Base-by-base conservation (phyloP, 1,140 invertebrate genomes). In the Drosophila takahashii region DNA sequence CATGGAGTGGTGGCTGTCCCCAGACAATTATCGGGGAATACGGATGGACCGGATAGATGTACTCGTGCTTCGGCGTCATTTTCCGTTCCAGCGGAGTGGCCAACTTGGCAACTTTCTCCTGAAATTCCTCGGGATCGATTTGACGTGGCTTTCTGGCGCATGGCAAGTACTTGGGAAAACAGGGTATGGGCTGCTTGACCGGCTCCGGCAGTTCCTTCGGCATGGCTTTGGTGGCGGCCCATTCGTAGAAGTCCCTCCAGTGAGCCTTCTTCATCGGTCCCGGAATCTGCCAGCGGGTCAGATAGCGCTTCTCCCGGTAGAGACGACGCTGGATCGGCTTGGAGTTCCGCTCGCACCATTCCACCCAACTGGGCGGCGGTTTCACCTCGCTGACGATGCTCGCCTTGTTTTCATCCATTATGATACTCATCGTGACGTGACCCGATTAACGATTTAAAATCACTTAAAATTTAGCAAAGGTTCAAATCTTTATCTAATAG, bases 181-280 rank as follows among this genome's bases (percentile, higher is more conserved):
- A 90, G 5, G 85, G 85, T 34, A 79, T 22, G 0, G 48, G 41
- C 9, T 39, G 13, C 29, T 59, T 41, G 4, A 50, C 47, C 0
- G 37, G 16, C 5, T 27, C 0, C 0, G 16, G 51, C 11, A 42
- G 8, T 4, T 61, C 79, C 15, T 44, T 74, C 1, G 74, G 81
- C 60, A 69, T 57, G 15, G 72, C 42, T 8, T 32, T 71, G 8
- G 4, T 1, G 16, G 62, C 41, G 3, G 81, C 76, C 81, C 81
- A 85, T 10, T n/a, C 22, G 15, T 27, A 79, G 34, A 15, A 92
- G 0, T 45, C 34, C 13, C 44, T 36, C 90, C 90, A 92, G 3
- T 79, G 64, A 0, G 58, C 59, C 13, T 85, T 77, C 4, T 18
- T 32, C 90, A 92, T 92, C 1, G 90, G 90, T 9, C 90, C 90